A percentile compares a stretch with the other conserved stretches of the same genome.
These are phyloP conservation scores for Vesta saturnalis DNA, from an alignment of 2,888 invertebrate genomes.

Conservation along the genomic window DNA sequence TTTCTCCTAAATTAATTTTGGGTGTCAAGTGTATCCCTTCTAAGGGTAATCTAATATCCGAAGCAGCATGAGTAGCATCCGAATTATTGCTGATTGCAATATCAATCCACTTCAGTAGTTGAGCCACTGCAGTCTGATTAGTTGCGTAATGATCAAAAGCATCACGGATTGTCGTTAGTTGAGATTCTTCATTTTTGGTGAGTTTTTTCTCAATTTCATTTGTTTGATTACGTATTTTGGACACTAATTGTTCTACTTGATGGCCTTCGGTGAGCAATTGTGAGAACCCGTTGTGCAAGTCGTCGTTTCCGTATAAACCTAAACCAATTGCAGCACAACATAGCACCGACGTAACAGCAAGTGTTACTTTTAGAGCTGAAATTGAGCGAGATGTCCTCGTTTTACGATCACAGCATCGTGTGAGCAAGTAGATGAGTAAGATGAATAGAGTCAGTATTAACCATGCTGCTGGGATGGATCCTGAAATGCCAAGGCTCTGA, in stretches of 20 bases:
- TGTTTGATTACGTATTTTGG: constrained; percentile 84
- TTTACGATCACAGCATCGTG: constrained; percentile 95
- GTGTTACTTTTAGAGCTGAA: constrained; percentile 83
- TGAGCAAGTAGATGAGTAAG: constrained; percentile 90
- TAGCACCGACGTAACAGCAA: constrained; percentile 84
- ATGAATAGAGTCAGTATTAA: constrained; percentile 90
- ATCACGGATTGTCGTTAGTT: constrained; percentile 77
- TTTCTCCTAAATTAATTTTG: constrained; percentile 70
- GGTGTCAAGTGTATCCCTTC: constrained; percentile 75
- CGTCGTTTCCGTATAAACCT: constrained; percentile 94
- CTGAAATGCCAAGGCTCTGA: constrained; percentile 92
- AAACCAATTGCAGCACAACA: constrained; percentile 92
- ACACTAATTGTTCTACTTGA: constrained; percentile 82
- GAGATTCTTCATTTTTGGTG: constrained; percentile 66
- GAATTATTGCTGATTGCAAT: constrained; percentile 79
- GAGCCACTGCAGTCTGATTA: constrained; percentile 80
- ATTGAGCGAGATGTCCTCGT: constrained; percentile 89
- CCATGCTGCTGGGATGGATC: constrained; percentile 93
- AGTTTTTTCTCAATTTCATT: constrained; percentile 79
- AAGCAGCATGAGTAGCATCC: constrained; percentile 78
- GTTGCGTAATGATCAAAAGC: constrained; percentile 80
- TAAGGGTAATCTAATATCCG: constrained; percentile 72
- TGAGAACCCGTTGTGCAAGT: constrained; percentile 89
- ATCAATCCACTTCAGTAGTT: constrained; percentile 75
- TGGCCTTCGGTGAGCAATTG: constrained; percentile 83